These are phyloP conservation scores for Sussaba pulchella DNA, from an alignment of 2,888 invertebrate genomes.

Conservation along the genomic window DNA sequence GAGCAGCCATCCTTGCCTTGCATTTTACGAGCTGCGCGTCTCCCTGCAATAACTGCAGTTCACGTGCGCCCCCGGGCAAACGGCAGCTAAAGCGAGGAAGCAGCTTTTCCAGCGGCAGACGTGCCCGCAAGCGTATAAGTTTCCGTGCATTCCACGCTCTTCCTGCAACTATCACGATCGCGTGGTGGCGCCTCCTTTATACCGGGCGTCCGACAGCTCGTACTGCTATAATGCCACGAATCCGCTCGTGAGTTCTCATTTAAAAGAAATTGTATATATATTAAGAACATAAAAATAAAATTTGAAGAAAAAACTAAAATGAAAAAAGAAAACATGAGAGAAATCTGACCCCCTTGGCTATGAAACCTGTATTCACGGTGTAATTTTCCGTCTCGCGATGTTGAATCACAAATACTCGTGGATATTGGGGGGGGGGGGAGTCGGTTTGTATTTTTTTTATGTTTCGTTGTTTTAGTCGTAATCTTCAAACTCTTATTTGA, in stretches of 20 bases:
- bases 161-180: constrained; percentile 56
- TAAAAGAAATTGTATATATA: too few relatives aligned
- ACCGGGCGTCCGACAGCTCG: constrained; percentile 23
- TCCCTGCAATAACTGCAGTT: constrained; percentile 35
- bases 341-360: background rate
- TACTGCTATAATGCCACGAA: constrained; percentile 9
- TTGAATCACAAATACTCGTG: background rate
- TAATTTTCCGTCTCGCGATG: constrained; percentile 1
- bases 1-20: constrained; percentile 43
- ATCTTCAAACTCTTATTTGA: too few relatives aligned
- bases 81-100: constrained; percentile 25
- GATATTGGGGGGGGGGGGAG: too few relatives aligned
- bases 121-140: constrained; percentile 51
- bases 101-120: constrained; percentile 54
- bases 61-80: constrained; percentile 49
- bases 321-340: background rate
- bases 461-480: too few relatives aligned
- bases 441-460: too few relatives aligned
- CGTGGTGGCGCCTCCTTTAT: constrained; percentile 58
- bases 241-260: background rate
- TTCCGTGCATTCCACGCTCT: constrained; percentile 43
- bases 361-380: background rate
- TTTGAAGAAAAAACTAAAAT: too few relatives aligned
- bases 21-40: constrained; percentile 49
- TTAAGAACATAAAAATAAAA: background rate